phyloP scores from a whole-genome alignment of 2,113 vertebrate genomes.

The Ammospiza nelsoni region DNA sequence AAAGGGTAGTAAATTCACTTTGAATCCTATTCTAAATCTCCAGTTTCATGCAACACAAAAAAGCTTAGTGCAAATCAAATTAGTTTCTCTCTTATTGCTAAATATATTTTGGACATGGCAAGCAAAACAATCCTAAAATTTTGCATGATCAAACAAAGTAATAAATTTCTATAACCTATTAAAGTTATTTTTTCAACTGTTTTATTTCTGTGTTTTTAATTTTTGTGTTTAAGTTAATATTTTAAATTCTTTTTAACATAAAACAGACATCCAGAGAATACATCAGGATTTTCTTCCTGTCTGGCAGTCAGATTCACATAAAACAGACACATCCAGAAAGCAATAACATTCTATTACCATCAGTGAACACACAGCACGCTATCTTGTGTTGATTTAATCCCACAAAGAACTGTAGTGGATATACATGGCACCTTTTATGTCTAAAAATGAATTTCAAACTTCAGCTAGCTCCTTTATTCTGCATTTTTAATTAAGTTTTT shows the following conservation, averaged over 20 bases:
- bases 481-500: background rate
- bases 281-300: background rate
- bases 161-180: background rate
- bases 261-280: background rate
- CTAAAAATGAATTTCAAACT: background rate
- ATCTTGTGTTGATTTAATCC: background rate
- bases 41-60: background rate
- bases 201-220: background rate
- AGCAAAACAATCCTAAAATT: background rate
- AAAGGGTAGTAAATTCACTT: background rate
- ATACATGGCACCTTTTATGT: background rate
- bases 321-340: background rate
- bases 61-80: background rate
- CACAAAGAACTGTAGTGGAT: background rate
- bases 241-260: background rate
- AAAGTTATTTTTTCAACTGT: background rate
- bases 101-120: background rate
- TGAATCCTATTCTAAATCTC: background rate
- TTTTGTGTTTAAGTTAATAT: background rate
- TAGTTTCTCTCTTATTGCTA: background rate
- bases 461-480: background rate
- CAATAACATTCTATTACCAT: background rate
- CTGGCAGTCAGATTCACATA: background rate
- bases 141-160: background rate
- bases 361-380: accelerated